phyloP scores from a whole-genome alignment of 2,113 vertebrate genomes.

The Phycodurus eques region DNA sequence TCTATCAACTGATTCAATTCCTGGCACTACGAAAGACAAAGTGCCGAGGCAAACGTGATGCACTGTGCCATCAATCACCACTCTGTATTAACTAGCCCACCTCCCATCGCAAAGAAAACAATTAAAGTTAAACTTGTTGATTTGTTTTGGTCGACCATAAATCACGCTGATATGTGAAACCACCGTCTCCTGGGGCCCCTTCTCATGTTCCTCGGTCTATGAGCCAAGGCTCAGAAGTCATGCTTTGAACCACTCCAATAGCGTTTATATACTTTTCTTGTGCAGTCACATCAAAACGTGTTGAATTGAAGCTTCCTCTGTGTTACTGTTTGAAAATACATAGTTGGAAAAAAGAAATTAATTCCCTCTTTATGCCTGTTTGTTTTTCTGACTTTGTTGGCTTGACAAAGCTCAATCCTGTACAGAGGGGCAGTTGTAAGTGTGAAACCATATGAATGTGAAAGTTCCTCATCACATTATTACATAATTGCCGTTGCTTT shows the following conservation, averaged over 20 bases:
- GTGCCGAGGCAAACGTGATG: constrained; percentile 65
- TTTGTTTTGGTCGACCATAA: constrained; percentile 72
- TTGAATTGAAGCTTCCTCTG: constrained; percentile 35
- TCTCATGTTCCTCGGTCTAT: constrained; percentile 56
- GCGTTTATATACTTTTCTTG: constrained; percentile 34
- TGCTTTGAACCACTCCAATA: constrained; percentile 43
- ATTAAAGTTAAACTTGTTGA: constrained; percentile 80
- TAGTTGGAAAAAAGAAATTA: constrained; percentile 11
- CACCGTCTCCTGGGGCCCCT: constrained; percentile 56
- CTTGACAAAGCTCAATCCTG: constrained; percentile 32
- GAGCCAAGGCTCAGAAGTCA: constrained; percentile 46
- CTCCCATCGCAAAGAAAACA: constrained; percentile 75
- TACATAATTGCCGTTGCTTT: not conserved
- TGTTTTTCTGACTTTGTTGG: constrained; percentile 43
- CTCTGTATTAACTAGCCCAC: constrained; percentile 70
- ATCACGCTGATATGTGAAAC: constrained; percentile 67
- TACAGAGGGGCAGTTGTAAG: not conserved
- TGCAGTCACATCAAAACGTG: constrained; percentile 31
- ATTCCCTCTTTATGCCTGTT: constrained; percentile 8
- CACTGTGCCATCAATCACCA: constrained; percentile 72
- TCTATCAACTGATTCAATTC: constrained; percentile 72
- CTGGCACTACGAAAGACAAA: constrained; percentile 72
- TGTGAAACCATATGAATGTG: not conserved
- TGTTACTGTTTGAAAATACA: constrained; percentile 26
- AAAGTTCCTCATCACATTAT: not conserved